Conservation (phyloP, 2,113 vertebrate genomes). For the western clawed frog (Xenopus tropicalis) region UCB_Xtro_10.0 CM004451.2:68641001-68641500, state of each 20-base stretch:
- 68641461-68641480: neutral
- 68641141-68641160: constrained; percentile 74
- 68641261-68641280: too few species aligned
- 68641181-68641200: constrained; percentile 81
- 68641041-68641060: too few species aligned
- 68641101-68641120: too few species aligned
- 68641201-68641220: constrained; percentile 53
- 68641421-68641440: constrained; percentile 85
- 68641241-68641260: too few species aligned
- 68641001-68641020: too few species aligned
- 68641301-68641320: too few species aligned
- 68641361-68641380: constrained; percentile 77
- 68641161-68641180: constrained; percentile 74
- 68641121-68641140: constrained; percentile 75
- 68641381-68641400: constrained; percentile 73
- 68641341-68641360: neutral
- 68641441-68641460: neutral
- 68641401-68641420: constrained; percentile 78
- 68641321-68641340: too few species aligned
- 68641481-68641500: neutral
- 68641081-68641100: too few species aligned
- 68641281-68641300: too few species aligned
- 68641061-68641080: too few species aligned
- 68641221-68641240: neutral
- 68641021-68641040: too few species aligned